Conservation (phyloP, 2,888 invertebrate genomes). For the Lymantria monacha region DNA sequence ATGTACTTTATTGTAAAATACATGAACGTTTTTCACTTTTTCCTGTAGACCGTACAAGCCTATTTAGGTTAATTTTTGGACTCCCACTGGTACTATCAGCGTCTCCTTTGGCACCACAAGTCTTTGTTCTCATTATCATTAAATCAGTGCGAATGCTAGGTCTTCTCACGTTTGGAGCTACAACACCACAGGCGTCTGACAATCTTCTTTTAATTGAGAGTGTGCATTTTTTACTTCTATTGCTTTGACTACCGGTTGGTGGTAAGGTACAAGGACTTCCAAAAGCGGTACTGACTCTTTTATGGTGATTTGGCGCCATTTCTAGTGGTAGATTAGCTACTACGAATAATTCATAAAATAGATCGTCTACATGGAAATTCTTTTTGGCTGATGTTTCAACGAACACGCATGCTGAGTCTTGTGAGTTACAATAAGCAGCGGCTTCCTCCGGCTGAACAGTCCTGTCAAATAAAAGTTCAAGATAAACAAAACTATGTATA, state of each 20-base stretch:
- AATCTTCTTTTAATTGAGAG: conserved; percentile 91
- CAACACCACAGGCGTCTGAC: conserved; percentile 94
- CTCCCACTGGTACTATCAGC: conserved; percentile 83
- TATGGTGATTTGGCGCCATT: conserved; percentile 94
- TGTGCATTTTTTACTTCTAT: conserved; percentile 87
- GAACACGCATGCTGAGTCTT: conserved; percentile 89
- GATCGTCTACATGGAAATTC: conserved; percentile 90
- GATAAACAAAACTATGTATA: not conserved
- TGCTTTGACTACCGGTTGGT: conserved; percentile 85
- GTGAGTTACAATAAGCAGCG: conserved; percentile 88
- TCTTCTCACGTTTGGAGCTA: conserved; percentile 92
- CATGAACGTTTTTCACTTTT: conserved; percentile 75
- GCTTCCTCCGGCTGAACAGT: conserved; percentile 90
- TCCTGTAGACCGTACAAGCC: conserved; percentile 68
- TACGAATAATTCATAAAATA: conserved; percentile 92
- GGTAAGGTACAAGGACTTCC: conserved; percentile 89
- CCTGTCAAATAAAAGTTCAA: conserved; percentile 60
- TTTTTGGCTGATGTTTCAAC: conserved; percentile 93
- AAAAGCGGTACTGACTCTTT: conserved; percentile 88
- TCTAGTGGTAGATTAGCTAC: conserved; percentile 92
- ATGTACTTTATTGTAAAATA: conserved; percentile 66
- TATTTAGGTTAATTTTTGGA: conserved; percentile 74
- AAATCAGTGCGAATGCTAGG: conserved; percentile 94
- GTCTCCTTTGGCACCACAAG: conserved; percentile 87
- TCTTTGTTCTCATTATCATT: conserved; percentile 93